These are phyloP conservation scores for Paramuricea clavata DNA, from an alignment of 92 coral and sea anemone genomes.

Conservation along the genomic window DNA sequence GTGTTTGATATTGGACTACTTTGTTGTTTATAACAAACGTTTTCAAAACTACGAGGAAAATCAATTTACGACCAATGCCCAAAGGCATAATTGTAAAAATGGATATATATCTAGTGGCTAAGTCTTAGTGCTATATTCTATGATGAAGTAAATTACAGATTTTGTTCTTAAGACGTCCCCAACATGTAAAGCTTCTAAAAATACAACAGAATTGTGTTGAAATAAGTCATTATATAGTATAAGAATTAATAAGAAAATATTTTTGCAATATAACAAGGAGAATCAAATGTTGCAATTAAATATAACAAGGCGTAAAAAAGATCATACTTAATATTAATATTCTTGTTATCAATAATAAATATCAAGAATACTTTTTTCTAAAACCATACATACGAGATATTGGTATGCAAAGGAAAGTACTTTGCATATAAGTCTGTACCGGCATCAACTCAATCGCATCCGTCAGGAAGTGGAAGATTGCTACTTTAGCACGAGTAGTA, in stretches of 20 bases:
- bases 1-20: slow-evolving; percentile 37
- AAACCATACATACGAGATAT: no score
- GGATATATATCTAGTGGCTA: no score
- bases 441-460: neutral
- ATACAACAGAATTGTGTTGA: neutral
- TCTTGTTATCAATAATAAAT: neutral
- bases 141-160: no score
- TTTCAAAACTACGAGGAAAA: neutral
- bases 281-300: neutral
- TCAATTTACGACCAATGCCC: no score
- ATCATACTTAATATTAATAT: no score
- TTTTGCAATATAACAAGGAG: neutral
- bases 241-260: slow-evolving; percentile 5
- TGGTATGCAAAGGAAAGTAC: no score
- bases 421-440: neutral
- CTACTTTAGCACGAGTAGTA: neutral
- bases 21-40: neutral
- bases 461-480: neutral
- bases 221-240: slow-evolving; percentile 7
- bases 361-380: no score
- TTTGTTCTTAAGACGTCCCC: no score
- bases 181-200: neutral
- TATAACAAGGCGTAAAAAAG: neutral
- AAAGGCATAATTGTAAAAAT: no score
- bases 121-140: no score